Evolutionary conservation across 2,113 vertebrate species (phyloP).

Genomic region (Neopipo cinnamomea): DNA sequence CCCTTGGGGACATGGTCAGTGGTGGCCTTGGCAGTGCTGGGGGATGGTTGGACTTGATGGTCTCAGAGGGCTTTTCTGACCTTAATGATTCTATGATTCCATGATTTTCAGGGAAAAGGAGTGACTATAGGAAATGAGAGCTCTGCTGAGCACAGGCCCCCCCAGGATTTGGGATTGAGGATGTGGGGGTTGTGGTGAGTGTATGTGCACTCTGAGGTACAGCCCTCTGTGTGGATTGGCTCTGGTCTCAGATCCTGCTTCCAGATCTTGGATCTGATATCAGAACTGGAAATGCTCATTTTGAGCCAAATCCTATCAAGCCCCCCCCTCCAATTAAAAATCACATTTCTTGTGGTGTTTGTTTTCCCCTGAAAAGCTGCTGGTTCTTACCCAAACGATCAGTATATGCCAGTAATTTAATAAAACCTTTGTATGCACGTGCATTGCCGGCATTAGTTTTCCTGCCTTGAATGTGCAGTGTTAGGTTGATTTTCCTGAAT

Average conservation of each 20-base stretch:
- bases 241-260: background rate
- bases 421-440: fast-evolving
- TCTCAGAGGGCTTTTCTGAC: background rate
- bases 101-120: background rate
- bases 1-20: background rate
- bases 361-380: background rate
- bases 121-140: background rate
- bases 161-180: background rate
- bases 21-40: background rate
- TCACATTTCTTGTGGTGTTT: fast-evolving
- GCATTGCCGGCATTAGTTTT: background rate
- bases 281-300: background rate
- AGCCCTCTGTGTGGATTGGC: fast-evolving
- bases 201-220: fast-evolving
- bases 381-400: background rate
- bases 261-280: background rate
- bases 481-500: background rate
- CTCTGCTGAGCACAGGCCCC: fast-evolving
- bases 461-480: fast-evolving
- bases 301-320: background rate
- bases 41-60: background rate
- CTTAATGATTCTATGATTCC: background rate
- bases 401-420: background rate
- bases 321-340: background rate
- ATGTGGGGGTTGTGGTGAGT: fast-evolving